phyloP scores from a whole-genome alignment of 1,140 invertebrate genomes.

The Aphelenchoides avenae region DNA sequence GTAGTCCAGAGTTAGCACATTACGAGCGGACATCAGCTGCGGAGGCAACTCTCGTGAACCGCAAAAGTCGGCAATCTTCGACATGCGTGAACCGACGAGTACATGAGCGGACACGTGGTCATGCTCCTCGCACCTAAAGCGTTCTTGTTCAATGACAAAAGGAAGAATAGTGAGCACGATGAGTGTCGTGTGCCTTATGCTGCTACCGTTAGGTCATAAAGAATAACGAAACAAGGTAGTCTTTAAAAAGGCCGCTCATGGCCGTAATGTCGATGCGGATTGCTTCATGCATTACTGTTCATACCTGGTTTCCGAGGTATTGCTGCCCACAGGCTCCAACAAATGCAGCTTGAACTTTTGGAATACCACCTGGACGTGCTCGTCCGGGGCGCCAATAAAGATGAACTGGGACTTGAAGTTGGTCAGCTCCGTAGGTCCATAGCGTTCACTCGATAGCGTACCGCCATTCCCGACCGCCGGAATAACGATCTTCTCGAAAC shows the following conservation, averaged over 20 bases:
- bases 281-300: slow-evolving; percentile 17
- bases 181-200: too few species aligned
- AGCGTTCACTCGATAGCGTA: too few species aligned
- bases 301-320: slow-evolving; percentile 4
- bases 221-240: too few species aligned
- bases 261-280: not conserved
- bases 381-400: slow-evolving; percentile 46
- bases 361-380: slow-evolving; percentile 46
- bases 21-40: slow-evolving; percentile 54
- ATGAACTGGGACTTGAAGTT: slow-evolving; percentile 50
- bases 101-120: slow-evolving; percentile 57
- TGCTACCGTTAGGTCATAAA: too few species aligned
- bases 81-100: slow-evolving; percentile 53
- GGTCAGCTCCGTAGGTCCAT: too few species aligned
- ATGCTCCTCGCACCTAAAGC: slow-evolving; percentile 51
- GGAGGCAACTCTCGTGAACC: slow-evolving; percentile 47
- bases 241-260: too few species aligned
- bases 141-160: not conserved
- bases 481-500: too few species aligned
- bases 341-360: slow-evolving; percentile 36
- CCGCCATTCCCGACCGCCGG: too few species aligned
- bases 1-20: slow-evolving; percentile 55
- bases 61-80: slow-evolving; percentile 56
- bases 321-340: slow-evolving; percentile 7
- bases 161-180: too few species aligned